Conservation (phyloP, 2,797 vertebrate species). For the Huso huso region DNA sequence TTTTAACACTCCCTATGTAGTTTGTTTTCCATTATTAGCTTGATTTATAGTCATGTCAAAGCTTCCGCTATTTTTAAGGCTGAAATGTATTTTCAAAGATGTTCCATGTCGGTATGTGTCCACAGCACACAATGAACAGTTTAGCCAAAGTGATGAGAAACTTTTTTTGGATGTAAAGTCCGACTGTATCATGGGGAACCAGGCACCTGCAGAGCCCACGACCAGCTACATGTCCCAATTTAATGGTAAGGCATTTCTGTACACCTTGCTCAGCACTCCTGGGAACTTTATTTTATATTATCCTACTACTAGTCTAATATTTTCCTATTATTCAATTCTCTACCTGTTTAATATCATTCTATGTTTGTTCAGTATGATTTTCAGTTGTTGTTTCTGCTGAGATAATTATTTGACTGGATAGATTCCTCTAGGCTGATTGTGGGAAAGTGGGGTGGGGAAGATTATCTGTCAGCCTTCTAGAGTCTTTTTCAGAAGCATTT, state of each 20-base stretch:
- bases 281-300: no score
- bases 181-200: neutral
- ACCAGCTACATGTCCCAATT: neutral
- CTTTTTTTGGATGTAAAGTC: conserved; percentile 9
- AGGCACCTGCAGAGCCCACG: neutral
- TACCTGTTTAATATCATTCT: no score
- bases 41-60: conserved; percentile 29
- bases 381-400: no score
- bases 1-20: conserved; percentile 28
- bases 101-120: conserved; percentile 15
- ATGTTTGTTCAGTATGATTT: no score
- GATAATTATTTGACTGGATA: no score
- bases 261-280: no score
- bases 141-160: conserved; percentile 12
- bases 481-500: no score
- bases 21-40: conserved; percentile 30
- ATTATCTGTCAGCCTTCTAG: no score
- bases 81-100: conserved; percentile 30
- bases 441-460: no score
- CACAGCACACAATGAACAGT: conserved; percentile 11
- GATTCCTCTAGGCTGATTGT: no score
- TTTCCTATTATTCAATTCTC: no score
- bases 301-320: no score
- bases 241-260: neutral
- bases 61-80: conserved; percentile 14